Evolutionary conservation across 2,888 invertebrate species (phyloP), one percentile per base, ranked within the genome.

Genomic region (Yponomeuta malinellus): DNA sequence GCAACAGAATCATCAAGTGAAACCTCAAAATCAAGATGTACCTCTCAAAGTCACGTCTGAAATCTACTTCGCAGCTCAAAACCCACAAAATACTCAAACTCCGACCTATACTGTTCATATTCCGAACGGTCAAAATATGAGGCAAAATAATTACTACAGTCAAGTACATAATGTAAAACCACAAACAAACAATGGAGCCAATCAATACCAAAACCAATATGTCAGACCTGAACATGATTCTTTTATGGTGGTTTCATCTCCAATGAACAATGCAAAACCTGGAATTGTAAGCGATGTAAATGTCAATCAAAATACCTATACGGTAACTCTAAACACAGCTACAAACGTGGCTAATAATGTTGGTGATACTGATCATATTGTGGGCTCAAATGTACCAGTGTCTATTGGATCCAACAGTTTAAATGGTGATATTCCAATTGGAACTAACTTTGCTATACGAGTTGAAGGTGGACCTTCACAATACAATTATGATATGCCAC

Each of bases 21-120:
- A 69, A 66, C 15, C 63, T 63, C 12, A 72, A 70, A 77, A 75
- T 15, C 75, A 78, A 70, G 86, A 88, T 69, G 71, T 79, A 52
- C 90, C 89, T 23, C 89, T 89, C 5, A 93, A 91, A 81, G 87
- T 93, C 15, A 93, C 93, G 10, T 93, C 93, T 37, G 93, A 93
- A 78, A 86, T 93, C 72, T 93, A 93, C 74, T 93, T 88, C 74
- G 93, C 93, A 69, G 84, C 92, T 63, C 90, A 92, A 77, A 79
- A 85, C 71, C 85, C 89, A 69, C 86, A 83, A 71, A 85, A 79
- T 72, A 85, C 87, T 64, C 86, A 87, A 4, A 84, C 87, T 71
- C 83, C 89, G 59, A 88, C 89, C 0, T 92, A 89, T 74, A 91
- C 88, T 15, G 82, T 93, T 70, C 87, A 88, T 63, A 84, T 92